A percentile compares a stretch with the other conserved stretches of the same genome.
These are phyloP conservation scores for Crotalus tigris DNA, from an alignment of 2,113 vertebrate genomes.

Conservation along the genomic window DNA sequence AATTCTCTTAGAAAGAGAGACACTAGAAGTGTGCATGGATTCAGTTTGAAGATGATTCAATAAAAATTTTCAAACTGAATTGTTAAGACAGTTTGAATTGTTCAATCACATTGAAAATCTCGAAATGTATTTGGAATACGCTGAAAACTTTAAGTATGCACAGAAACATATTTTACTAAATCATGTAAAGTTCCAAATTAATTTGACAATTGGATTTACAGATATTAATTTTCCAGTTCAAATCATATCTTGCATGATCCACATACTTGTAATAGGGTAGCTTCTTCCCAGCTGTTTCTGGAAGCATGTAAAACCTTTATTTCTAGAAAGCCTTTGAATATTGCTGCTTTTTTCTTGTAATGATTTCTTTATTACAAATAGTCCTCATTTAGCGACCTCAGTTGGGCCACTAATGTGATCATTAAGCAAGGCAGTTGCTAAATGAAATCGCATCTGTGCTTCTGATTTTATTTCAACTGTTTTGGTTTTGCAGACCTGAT, in stretches of 20 bases:
- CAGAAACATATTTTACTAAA: too few relatives aligned
- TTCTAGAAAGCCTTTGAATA: background rate
- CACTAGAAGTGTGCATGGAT: background rate
- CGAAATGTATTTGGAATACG: background rate
- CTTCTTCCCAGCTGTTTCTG: background rate
- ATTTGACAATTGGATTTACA: background rate
- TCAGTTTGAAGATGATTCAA: background rate
- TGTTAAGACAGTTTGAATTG: background rate
- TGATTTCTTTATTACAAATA: background rate
- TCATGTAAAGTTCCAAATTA: too few relatives aligned
- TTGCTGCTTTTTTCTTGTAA: background rate
- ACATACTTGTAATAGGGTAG: background rate
- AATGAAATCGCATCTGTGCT: background rate
- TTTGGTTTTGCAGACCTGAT: background rate
- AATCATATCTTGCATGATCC: background rate
- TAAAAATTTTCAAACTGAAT: background rate
- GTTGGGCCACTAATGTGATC: background rate
- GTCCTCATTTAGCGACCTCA: background rate
- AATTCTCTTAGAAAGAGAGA: background rate
- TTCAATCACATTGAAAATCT: background rate
- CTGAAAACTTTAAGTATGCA: too few relatives aligned
- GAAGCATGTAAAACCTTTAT: background rate
- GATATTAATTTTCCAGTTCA: background rate
- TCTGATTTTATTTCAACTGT: background rate
- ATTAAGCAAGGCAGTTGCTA: background rate